These are phyloP conservation scores for Amazona finschi DNA, from an alignment of 2,797 vertebrate genomes.

Conservation along the genomic window DNA sequence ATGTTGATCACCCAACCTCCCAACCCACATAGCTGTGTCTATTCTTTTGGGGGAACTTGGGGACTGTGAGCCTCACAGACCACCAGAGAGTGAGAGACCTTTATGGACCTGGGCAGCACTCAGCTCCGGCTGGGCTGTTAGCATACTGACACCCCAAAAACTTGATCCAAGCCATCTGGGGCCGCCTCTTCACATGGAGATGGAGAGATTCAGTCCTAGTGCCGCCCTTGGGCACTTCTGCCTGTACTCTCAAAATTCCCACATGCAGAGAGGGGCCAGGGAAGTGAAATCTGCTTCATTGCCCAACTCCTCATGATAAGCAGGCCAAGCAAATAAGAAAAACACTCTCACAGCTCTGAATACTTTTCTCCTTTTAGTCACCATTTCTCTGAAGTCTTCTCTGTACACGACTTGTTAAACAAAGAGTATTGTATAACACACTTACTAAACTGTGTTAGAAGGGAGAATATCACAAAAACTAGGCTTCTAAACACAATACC, in stretches of 20 bases:
- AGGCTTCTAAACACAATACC: not conserved
- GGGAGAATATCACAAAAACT: not conserved
- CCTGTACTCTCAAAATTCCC: not conserved
- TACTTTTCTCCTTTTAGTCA: not conserved
- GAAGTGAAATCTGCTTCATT: not conserved
- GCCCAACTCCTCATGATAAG: not conserved
- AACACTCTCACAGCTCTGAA: not conserved
- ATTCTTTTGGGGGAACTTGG: rapidly evolving
- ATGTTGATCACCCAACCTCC: not conserved
- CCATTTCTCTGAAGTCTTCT: not conserved
- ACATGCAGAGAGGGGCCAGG: not conserved
- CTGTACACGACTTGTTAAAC: not conserved
- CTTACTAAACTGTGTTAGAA: not conserved
- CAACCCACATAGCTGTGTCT: not conserved
- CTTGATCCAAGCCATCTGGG: not conserved
- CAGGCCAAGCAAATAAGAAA: not conserved
- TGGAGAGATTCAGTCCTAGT: not conserved
- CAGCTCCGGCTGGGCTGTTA: not conserved
- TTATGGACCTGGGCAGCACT: too few species aligned
- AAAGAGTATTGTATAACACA: not conserved
- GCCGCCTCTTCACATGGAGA: not conserved
- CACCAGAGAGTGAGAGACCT: not conserved
- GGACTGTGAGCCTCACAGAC: not conserved
- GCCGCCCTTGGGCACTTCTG: not conserved
- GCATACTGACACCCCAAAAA: not conserved